phyloP scores from a whole-genome alignment of 2,113 vertebrate genomes.

The Bagarius yarrelli region DNA sequence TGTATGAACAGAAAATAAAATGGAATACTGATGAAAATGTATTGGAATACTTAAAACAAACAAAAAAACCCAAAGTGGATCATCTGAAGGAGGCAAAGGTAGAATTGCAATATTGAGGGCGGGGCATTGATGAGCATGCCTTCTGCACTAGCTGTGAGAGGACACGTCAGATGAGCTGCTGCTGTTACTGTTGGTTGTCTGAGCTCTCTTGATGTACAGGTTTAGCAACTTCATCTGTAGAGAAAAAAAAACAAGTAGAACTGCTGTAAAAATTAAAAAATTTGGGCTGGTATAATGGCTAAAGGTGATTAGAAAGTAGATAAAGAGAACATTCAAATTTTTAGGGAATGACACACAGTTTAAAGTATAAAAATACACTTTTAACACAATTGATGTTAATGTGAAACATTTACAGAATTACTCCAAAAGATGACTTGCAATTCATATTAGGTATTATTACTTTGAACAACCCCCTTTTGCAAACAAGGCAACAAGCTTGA shows the following conservation, averaged over 20 bases:
- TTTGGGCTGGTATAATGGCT: neutral
- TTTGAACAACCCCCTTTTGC: too few species aligned
- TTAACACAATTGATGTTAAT: neutral
- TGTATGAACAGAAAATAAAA: slow-evolving; percentile 22
- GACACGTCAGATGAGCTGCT: slow-evolving; percentile 95
- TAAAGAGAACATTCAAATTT: neutral
- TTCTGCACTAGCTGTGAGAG: slow-evolving; percentile 84
- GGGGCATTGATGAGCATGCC: neutral
- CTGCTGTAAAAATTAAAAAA: neutral
- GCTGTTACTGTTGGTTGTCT: slow-evolving; percentile 97
- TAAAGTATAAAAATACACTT: too few species aligned
- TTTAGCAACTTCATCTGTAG: slow-evolving; percentile 81
- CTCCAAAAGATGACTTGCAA: neutral
- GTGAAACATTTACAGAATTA: neutral
- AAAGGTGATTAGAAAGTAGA: neutral
- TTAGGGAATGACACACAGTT: too few species aligned
- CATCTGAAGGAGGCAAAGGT: slow-evolving; percentile 53
- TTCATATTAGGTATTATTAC: too few species aligned
- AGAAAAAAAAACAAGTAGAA: slow-evolving; percentile 10
- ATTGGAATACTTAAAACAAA: slow-evolving; percentile 55
- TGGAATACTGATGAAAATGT: slow-evolving; percentile 69
- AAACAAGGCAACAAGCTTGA: too few species aligned
- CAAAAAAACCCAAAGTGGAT: slow-evolving; percentile 60
- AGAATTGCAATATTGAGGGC: slow-evolving; percentile 21
- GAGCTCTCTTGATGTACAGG: slow-evolving; percentile 95